A percentile compares a stretch with the other conserved stretches of the same genome.
Conservation (phyloP, 2,113 vertebrate genomes). For the Nesoenas mayeri region DNA sequence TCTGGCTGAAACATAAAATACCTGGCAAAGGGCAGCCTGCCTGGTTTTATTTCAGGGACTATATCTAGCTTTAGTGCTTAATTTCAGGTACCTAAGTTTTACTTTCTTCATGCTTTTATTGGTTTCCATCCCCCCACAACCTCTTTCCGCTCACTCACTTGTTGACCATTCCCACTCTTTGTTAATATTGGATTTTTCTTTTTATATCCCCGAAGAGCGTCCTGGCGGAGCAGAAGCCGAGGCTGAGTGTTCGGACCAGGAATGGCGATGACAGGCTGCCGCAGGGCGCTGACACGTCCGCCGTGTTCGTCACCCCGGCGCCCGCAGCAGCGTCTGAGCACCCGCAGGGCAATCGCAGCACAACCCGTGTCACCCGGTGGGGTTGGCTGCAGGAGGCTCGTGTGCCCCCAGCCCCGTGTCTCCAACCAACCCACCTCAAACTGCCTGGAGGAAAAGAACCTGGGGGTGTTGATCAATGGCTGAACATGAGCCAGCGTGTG, state of each 20-base stretch:
- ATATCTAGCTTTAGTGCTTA: background rate
- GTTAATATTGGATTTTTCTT: background rate
- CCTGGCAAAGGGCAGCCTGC: background rate
- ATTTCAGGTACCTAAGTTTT: background rate
- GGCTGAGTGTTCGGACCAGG: background rate
- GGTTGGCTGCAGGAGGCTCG: background rate
- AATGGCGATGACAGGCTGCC: fast-evolving
- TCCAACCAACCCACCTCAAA: background rate
- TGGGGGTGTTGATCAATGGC: no score
- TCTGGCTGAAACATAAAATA: background rate
- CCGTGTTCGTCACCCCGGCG: fast-evolving
- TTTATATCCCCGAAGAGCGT: background rate
- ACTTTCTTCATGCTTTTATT: background rate
- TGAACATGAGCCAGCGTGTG: no score
- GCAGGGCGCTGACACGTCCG: background rate
- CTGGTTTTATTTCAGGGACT: background rate
- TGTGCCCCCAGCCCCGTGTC: fast-evolving
- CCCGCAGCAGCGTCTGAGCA: fast-evolving
- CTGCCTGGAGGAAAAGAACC: no score
- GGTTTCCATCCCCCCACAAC: background rate
- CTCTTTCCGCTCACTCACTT: background rate
- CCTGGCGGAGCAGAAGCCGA: fast-evolving
- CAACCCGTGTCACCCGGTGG: fast-evolving
- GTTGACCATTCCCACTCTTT: background rate
- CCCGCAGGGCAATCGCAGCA: background rate